Base-by-base conservation (phyloP, 2,888 invertebrate species). In the Ophraella communa region DNA sequence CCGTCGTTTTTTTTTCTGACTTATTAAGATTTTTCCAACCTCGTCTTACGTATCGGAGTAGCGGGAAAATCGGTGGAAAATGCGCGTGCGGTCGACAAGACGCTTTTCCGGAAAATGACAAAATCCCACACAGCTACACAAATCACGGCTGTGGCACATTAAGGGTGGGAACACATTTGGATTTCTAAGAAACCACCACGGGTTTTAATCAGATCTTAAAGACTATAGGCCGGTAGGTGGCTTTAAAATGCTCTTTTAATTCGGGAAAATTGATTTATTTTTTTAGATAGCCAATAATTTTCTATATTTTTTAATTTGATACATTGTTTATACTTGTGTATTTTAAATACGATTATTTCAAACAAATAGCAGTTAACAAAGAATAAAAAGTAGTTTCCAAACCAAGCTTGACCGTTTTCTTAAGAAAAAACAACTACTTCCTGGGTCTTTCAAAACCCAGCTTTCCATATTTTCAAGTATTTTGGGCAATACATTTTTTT, bases 81-180 rank as follows among this genome's bases (percentile, higher is more conserved):
- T 33, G 60, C 66, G 63, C 60, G 57, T 57, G 68, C 49, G 39
- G 45, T 14, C 55, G 23, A 39, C n/a, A 42, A 49, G 57, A 42
- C 45, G 58, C 54, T 58, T 61, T 64, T 58, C 62, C 65, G 64
- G 58, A 56, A 65, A 67, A 67, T 69, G 65, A 64, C 67, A 67
- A 65, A 62, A 49, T 62, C 64, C 59, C 47, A 57, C 65, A 67
- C 61, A 51, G 57, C 42, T 55, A 39, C 47, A 52, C 23, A 35
- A 51, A 30, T n/a, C 51, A 57, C 52, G 51, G 62, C 54, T 54
- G 56, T 21, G 39, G 47, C 30, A 33, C 49, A 27, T 51, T 51
- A 51, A 27, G 24, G 27, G 24, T 51, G 49, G 27, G 27, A 51
- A 51, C 49, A 51, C 23, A 30, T 52, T 56, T 52, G 61, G 49